Evolutionary conservation across 2,113 vertebrate genomes (phyloP), one percentile per base, ranked within the genome.

Genomic region (Chamaea fasciata): DNA sequence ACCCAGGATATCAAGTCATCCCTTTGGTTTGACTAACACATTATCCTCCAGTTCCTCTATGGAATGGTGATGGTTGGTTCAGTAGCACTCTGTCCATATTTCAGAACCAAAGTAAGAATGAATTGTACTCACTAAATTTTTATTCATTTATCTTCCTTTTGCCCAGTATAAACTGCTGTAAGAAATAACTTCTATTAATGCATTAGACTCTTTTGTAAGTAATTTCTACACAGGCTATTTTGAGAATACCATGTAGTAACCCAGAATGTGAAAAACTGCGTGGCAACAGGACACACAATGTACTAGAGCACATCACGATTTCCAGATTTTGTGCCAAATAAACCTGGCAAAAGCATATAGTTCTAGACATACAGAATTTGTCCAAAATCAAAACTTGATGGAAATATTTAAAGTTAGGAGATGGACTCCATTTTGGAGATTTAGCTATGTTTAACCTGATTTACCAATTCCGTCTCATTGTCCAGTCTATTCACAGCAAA

Each of bases 201-300:
- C 13, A 33, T 10, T 31, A 55, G 15, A 39, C 37, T 41, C 18
- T 20, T 52, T 41, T 1, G 0, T 19, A 81, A 44, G 21, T 47
- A 65, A 41, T 41, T 55, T 76, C 53, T 12, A n/a, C 7, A 31
- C 0, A 2, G 27, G 15, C 17, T 53, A 19, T 70, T 86, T 70
- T 59, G 47, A 79, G 33, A 60, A 55, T 10, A 37, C 5, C 9
- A 42, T 35, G 17, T n/a, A 70, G 35, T n/a, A 79, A 63, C 7
- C 11, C 52, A 35, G 16, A 46, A 63, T 0, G 1, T 1, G 37
- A 82, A 56, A 52, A 80, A 28, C 26, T 10, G 7, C 7, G 5
- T n/a, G 39, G 41, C 5, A 4, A 18, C 57, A 89, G 39, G 52
- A 50, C 44, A 75, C 10, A n/a, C 10, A 1, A 13, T 16, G 5